These are phyloP conservation scores for Xiphorhynchus erythropygius DNA, from an alignment of 2,797 vertebrate species.

Conservation along the genomic window DNA sequence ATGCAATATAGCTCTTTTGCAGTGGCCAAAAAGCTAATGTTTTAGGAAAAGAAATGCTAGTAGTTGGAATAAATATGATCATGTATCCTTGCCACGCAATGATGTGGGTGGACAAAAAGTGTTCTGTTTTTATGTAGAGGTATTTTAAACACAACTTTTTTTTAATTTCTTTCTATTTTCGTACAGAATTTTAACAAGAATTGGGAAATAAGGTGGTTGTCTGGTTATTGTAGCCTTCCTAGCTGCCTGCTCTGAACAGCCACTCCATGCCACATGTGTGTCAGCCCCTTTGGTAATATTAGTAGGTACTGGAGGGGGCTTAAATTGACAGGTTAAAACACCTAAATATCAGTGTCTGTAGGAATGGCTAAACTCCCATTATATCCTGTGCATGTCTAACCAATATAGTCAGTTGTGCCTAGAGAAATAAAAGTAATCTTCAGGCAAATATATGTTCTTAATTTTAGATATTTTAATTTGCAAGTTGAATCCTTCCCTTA, in stretches of 20 bases:
- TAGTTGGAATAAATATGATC: neutral
- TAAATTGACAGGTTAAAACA: neutral
- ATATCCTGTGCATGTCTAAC: neutral
- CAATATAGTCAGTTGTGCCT: neutral
- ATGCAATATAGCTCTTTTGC: neutral
- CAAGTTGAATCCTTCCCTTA: neutral
- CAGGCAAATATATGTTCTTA: neutral
- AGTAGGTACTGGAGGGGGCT: neutral
- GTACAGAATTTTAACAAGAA: neutral
- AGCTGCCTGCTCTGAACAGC: neutral
- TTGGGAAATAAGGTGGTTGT: neutral
- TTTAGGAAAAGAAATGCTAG: neutral
- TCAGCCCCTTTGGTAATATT: fast-evolving
- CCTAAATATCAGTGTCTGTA: neutral
- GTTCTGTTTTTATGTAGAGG: neutral
- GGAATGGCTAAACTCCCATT: neutral
- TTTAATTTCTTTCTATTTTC: neutral
- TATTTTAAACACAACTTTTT: neutral
- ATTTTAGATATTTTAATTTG: neutral
- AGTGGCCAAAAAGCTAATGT: neutral
- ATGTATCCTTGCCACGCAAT: neutral
- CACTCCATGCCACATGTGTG: neutral
- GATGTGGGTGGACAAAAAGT: neutral
- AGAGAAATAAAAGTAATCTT: neutral
- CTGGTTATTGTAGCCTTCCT: neutral